Evolutionary conservation across 2,888 invertebrate species (phyloP), one percentile per base, ranked within the genome.

Genomic region (Polydrusus pterygomalis): DNA sequence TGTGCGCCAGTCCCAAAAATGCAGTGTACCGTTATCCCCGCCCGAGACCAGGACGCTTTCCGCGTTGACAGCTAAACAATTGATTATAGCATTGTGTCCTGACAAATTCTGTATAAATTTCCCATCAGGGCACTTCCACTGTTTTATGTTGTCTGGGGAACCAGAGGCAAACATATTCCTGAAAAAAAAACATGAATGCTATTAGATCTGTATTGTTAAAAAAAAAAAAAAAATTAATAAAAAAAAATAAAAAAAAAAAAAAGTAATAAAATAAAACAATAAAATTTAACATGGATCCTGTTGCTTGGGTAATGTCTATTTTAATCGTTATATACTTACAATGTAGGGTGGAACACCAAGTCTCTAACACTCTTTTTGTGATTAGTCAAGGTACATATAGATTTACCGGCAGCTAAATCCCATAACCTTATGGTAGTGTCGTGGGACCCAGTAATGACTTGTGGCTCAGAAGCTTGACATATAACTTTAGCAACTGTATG

Each of bases 1-100:
- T 0, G 98, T 98, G 83, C 96, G 91, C 99, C 99, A 99, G 87
- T 99, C 99, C 99, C 99, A 99, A 84, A 96, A 95, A 87, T 96
- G 94, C 91, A 99, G 91, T 0, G 98, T 97, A 0, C 99, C 99
- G 86, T 99, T 99, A 86, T 99, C 99, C 20, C 97, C 99, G 3
- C 98, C 99, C 6, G 98, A 99, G 1, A 99, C 98, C 3, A 99
- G 89, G 11, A 99, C 99, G 0, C 97, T 97, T 83, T 98, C 98
- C 0, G 94, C 91, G 89, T 99, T 99, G 7, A 96, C 94, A 0
- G 97, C 97, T 88, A 99, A 91, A 83, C 98, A 97, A 89, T 99
- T 99, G 34, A 99, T 93, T 80, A 99, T 99, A 0, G 98, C 96
- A 87, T 97, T 99, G 87, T 99, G 99, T 0, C 99, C 99, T 0